These are phyloP conservation scores for Drosophila testacea DNA, from an alignment of 2,888 invertebrate genomes.

Conservation along the genomic window DNA sequence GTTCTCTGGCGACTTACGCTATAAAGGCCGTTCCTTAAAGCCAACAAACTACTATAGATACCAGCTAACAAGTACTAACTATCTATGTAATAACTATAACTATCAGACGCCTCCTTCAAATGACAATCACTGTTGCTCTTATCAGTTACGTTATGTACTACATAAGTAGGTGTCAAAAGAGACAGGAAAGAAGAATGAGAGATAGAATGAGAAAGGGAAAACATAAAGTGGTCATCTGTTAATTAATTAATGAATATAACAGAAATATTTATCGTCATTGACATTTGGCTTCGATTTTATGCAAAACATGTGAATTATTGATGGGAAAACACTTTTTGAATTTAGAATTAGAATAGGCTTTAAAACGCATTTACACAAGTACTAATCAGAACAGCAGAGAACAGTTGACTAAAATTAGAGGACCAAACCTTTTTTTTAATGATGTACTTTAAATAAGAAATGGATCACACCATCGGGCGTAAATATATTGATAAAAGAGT, in stretches of 20 bases:
- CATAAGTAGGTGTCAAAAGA: constrained; percentile 5
- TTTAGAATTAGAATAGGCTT: background rate
- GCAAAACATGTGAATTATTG: background rate
- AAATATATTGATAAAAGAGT: too few species aligned
- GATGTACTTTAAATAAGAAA: too few species aligned
- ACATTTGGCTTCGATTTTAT: background rate
- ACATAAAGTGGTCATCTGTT: background rate
- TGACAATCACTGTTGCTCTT: constrained; percentile 21
- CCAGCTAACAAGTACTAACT: constrained; percentile 26
- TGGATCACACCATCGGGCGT: too few species aligned
- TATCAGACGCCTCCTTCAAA: constrained; percentile 8
- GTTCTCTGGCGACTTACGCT: constrained; percentile 45
- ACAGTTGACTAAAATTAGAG: too few species aligned
- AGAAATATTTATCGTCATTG: background rate
- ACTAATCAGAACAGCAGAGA: too few species aligned
- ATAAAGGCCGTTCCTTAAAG: constrained; percentile 66
- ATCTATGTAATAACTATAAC: constrained; percentile 19
- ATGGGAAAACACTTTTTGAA: background rate
- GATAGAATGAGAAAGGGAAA: background rate
- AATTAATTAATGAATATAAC: constrained; percentile 5
- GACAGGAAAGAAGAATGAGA: background rate
- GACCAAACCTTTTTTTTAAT: too few species aligned
- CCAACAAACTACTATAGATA: constrained; percentile 55
- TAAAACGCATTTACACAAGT: background rate
- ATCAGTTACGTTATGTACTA: background rate